These are phyloP conservation scores for Troides aeacus DNA, from an alignment of 2,888 invertebrate species.

Conservation along the genomic window DNA sequence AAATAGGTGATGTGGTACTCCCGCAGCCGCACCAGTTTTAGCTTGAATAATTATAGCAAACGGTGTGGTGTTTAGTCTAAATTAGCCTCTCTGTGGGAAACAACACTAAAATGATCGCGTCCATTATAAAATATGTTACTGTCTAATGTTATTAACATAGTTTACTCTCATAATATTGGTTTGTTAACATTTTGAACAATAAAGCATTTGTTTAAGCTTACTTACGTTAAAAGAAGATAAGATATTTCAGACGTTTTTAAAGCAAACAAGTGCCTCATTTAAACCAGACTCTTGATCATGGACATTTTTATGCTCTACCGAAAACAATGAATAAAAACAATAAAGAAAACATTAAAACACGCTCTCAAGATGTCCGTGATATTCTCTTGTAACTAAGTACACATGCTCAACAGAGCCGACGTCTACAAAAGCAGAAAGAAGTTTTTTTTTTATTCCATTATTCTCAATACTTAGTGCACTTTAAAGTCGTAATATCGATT, in stretches of 20 bases:
- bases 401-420: not conserved
- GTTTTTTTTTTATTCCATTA: not conserved
- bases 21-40: conserved; percentile 9
- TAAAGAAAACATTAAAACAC: not conserved
- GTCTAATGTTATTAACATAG: too few relatives aligned
- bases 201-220: not conserved
- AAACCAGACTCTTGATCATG: not conserved
- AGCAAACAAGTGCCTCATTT: not conserved
- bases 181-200: too few relatives aligned
- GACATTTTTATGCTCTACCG: not conserved
- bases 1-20: conserved; percentile 10
- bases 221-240: not conserved
- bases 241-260: not conserved
- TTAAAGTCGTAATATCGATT: not conserved
- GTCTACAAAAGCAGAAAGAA: not conserved
- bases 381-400: not conserved
- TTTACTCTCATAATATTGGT: too few relatives aligned
- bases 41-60: not conserved
- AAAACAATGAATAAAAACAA: conserved; percentile 1
- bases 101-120: not conserved
- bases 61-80: conserved; percentile 2
- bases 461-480: not conserved
- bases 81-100: conserved; percentile 12
- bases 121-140: not conserved
- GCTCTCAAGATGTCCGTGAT: not conserved